Percentiles rank a stretch among this genome's conserved stretches.
Evolutionary conservation across 2,797 vertebrate genomes (phyloP).

Genomic region (Gymnothorax reevesii): DNA sequence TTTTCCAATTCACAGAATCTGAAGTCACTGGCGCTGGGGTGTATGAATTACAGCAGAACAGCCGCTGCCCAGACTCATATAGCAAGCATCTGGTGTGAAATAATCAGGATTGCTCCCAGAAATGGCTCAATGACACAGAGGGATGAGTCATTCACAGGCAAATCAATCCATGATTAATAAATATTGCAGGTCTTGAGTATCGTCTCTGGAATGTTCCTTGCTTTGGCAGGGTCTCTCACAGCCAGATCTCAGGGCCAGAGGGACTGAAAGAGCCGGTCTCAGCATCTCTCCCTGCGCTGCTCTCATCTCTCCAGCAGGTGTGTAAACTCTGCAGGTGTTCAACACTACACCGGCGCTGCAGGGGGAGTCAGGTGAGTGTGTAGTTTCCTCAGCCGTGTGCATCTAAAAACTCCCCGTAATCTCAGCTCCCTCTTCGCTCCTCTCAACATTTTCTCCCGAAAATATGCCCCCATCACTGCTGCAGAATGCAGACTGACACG

Average conservation of each 20-base stretch:
- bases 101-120: background rate
- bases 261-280: background rate
- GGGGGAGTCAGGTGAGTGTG: background rate
- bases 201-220: conserved; percentile 49
- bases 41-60: background rate
- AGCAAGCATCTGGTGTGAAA: conserved; percentile 5
- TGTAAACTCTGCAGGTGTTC: background rate
- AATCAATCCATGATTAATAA: background rate
- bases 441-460: background rate
- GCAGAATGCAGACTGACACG: background rate
- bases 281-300: background rate
- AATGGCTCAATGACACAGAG: conserved; percentile 47
- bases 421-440: background rate
- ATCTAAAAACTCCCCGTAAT: background rate
- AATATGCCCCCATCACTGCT: background rate
- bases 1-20: background rate
- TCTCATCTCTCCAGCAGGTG: background rate
- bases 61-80: background rate
- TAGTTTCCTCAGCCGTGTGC: background rate
- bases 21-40: background rate
- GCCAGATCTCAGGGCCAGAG: conserved; percentile 44
- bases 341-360: background rate
- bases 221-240: conserved; percentile 52
- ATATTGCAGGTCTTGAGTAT: background rate
- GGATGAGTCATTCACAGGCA: conserved; percentile 43